These are phyloP conservation scores for Norana najaformis DNA, from an alignment of 2,888 invertebrate species.

Conservation along the genomic window DNA sequence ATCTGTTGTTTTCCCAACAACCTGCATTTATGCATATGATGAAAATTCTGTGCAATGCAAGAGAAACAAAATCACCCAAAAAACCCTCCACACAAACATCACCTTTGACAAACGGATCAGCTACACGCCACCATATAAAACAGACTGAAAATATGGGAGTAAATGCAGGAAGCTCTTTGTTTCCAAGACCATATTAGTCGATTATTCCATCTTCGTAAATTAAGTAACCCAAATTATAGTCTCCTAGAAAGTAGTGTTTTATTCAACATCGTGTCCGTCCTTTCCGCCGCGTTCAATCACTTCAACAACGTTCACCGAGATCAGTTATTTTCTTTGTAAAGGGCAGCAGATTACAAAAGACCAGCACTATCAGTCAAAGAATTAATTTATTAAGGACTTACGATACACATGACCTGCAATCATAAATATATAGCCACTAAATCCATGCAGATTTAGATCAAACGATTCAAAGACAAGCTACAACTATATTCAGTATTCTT, in stretches of 20 bases:
- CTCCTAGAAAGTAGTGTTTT: background rate
- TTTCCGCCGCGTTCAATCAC: background rate
- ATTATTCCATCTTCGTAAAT: background rate
- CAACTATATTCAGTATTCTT: background rate
- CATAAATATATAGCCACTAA: constrained; percentile 5
- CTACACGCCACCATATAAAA: too few relatives aligned
- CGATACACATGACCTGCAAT: background rate
- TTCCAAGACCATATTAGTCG: background rate
- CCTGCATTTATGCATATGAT: too few relatives aligned
- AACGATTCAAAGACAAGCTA: background rate
- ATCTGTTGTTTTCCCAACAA: too few relatives aligned
- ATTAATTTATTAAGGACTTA: background rate
- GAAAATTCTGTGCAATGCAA: too few relatives aligned
- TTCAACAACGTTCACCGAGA: background rate
- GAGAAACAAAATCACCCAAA: too few relatives aligned
- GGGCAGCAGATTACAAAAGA: background rate
- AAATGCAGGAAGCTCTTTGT: background rate
- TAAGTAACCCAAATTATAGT: background rate
- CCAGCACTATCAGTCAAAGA: background rate
- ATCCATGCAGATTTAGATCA: background rate
- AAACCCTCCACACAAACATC: too few relatives aligned
- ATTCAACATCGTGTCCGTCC: background rate
- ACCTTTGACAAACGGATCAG: too few relatives aligned
- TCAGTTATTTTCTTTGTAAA: background rate
- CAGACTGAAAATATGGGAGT: background rate